Conservation (phyloP, 2,113 vertebrate species). For the Mesembrinibis cayennensis region DNA sequence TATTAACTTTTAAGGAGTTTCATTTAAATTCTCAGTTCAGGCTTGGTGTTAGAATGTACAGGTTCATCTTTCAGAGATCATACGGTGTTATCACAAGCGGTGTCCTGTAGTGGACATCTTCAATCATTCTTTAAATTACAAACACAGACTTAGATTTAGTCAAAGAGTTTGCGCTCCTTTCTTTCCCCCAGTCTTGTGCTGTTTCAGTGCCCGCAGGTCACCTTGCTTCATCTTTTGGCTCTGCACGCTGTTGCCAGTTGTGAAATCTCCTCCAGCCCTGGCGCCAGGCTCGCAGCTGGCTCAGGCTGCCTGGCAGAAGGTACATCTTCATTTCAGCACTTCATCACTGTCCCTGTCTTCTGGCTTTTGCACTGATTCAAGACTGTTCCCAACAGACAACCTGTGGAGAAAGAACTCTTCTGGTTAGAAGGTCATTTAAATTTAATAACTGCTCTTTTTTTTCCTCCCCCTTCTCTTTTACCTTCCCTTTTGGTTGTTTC, state of each 20-base stretch:
- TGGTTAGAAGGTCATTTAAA: not conserved
- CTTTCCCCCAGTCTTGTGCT: not conserved
- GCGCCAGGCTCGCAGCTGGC: not conserved
- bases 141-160: too few relatives aligned
- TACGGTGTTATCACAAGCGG: accelerated
- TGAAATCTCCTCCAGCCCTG: not conserved
- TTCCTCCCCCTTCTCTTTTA: not conserved
- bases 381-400: not conserved
- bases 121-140: not conserved
- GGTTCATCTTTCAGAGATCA: not conserved
- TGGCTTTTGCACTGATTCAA: not conserved
- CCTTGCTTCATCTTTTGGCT: not conserved
- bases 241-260: not conserved
- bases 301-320: not conserved
- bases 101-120: not conserved
- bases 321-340: not conserved
- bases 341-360: not conserved
- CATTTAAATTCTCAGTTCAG: not conserved
- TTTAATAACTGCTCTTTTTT: not conserved
- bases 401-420: not conserved
- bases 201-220: not conserved
- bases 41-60: accelerated
- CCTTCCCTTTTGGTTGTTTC: not conserved
- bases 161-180: not conserved
- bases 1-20: not conserved